Evolutionary conservation across 2,113 vertebrate genomes (phyloP), one percentile per base, ranked within the genome.

Genomic region (Phrynosoma platyrhinos): DNA sequence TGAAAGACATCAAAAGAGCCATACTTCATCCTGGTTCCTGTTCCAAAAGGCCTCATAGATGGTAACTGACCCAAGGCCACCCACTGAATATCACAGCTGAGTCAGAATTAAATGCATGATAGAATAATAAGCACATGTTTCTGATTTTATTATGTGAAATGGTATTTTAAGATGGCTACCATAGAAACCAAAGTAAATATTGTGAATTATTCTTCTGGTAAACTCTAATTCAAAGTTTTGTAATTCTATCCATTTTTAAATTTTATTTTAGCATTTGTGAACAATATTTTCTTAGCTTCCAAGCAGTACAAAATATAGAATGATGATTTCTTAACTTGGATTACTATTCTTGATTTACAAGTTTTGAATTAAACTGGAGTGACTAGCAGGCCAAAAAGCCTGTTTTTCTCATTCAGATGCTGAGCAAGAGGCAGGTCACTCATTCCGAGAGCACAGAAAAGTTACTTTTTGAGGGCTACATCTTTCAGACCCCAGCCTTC

Each of bases 131-230:
- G 53, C 77, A 79, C 64, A 86, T 87, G 85, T 87, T 71, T 87
- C 64, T 30, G 36, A 72, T 87, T 87, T 80, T 40, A 69, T 80
- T 87, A 58, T 23, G 84, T 52, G 74, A 75, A 86, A 68, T 12
- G 20, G 47, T 55, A 32, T 69, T 87, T 87, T 87, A 80, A 71
- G 55, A 85, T 76, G 66, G 27, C 47, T 80, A 68, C 47, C 85
- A 79, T 87, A 87, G 85, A 27, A 80, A 80, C 85, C 64, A 79
- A 80, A 79, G 47, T 80, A 87, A 87, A 79, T 79, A 87, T 87
- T 87, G 64, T 71, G 64, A 71, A 58, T 79, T 36, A 27, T 86
- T 86, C 79, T 55, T 79, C 66, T 71, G 78, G 14, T 55, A 86
- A 79, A 71, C 68, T 52, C 25, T 69, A 68, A 27, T 68, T 82